These are phyloP conservation scores for Nothocercus julius DNA, from an alignment of 2,113 vertebrate genomes.

Conservation along the genomic window DNA sequence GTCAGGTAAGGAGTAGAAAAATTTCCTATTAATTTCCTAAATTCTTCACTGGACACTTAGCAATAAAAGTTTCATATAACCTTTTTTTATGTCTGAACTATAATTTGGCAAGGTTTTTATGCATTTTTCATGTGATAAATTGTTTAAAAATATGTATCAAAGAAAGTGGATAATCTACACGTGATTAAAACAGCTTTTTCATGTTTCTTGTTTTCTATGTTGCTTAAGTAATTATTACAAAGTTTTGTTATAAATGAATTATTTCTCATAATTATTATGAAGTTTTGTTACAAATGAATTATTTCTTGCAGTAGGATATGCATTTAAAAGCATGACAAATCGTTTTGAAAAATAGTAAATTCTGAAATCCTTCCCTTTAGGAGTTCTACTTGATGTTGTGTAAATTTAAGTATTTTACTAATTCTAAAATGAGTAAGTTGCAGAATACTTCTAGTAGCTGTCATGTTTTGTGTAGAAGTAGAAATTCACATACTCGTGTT, in stretches of 20 bases:
- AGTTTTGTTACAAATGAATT: not conserved
- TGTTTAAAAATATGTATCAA: not conserved
- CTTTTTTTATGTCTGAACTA: not conserved
- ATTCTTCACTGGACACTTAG: not conserved
- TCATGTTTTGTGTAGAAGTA: not conserved
- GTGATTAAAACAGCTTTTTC: not conserved
- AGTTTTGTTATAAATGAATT: not conserved
- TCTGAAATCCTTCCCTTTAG: not conserved
- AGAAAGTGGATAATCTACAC: not conserved
- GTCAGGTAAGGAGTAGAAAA: slow-evolving; percentile 84
- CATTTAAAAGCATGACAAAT: not conserved
- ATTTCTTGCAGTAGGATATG: not conserved
- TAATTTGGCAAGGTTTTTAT: not conserved
- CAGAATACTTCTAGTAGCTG: not conserved
- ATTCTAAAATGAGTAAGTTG: not conserved
- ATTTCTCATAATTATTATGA: not conserved
- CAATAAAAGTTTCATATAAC: not conserved
- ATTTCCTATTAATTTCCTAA: not conserved
- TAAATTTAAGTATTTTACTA: not conserved
- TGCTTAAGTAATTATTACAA: not conserved
- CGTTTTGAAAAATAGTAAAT: not conserved
- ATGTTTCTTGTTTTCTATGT: not conserved
- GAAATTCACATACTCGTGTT: not conserved
- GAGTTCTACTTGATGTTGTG: not conserved
- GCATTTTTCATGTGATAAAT: not conserved